Percentiles rank a stretch among this genome's conserved stretches.
Evolutionary conservation across 2,888 invertebrate species (phyloP).

Genomic region (Nomada flava): DNA sequence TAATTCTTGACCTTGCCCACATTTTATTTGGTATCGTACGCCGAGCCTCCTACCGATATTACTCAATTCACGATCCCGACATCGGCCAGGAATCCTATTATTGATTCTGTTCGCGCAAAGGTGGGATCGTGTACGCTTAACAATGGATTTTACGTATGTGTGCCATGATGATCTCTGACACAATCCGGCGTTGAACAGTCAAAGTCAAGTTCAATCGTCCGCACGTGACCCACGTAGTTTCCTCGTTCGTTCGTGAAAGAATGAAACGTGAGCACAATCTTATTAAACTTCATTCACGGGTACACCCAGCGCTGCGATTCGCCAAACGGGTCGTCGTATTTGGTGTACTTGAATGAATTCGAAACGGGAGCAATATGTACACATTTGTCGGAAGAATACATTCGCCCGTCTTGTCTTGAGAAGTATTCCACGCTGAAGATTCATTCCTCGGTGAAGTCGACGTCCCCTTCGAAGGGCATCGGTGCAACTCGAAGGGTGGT

Average conservation of each 20-base stretch:
- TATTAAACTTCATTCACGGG: neutral
- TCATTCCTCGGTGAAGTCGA: no score
- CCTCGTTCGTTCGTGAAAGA: slow-evolving; percentile 3
- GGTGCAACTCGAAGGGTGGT: neutral
- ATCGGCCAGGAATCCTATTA: slow-evolving; percentile 14
- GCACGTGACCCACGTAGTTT: slow-evolving; percentile 33
- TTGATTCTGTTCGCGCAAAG: slow-evolving; percentile 45
- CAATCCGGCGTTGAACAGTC: slow-evolving; percentile 1
- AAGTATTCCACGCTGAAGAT: no score
- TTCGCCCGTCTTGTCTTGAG: no score
- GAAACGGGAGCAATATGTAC: neutral
- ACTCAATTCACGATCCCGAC: neutral
- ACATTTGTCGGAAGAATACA: no score
- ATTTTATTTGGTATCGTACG: neutral
- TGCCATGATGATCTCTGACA: slow-evolving; percentile 12
- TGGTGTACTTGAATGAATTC: neutral
- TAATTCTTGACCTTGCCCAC: slow-evolving; percentile 9
- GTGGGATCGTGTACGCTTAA: slow-evolving; percentile 9
- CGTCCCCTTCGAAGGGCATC: neutral
- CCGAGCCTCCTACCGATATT: neutral
- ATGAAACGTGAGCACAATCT: neutral
- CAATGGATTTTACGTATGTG: slow-evolving; percentile 40
- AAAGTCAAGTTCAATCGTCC: slow-evolving; percentile 67
- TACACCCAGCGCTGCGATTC: neutral
- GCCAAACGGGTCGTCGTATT: neutral